phyloP scores from a whole-genome alignment of 2,888 invertebrate species.

The Drosophila mimica region DNA sequence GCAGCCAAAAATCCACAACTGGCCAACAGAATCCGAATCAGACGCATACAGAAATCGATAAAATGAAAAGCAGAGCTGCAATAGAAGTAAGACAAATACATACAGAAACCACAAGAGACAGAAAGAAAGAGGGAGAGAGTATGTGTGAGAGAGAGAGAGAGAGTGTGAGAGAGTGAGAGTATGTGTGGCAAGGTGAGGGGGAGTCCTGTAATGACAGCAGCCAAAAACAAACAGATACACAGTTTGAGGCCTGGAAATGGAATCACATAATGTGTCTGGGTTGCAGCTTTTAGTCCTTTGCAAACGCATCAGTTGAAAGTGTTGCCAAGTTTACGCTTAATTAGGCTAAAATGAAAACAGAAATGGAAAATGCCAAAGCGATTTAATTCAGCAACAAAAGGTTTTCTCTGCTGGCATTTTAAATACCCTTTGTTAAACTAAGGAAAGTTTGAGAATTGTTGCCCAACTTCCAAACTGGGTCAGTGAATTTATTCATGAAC shows the following conservation, averaged over 20 bases:
- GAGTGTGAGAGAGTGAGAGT: not conserved
- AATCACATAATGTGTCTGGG: conserved; percentile 45
- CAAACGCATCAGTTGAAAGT: conserved; percentile 52
- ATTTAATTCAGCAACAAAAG: not conserved
- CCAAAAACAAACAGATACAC: conserved; percentile 39
- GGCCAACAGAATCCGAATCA: conserved; percentile 39
- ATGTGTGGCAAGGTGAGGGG: not conserved
- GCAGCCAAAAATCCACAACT: conserved; percentile 41
- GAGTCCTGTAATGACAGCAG: conserved; percentile 40
- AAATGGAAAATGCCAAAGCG: conserved; percentile 20
- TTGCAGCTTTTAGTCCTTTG: conserved; percentile 24
- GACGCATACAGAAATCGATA: conserved; percentile 69
- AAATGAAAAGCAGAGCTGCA: conserved; percentile 57
- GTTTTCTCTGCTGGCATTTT: too few relatives aligned
- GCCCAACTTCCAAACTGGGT: too few relatives aligned
- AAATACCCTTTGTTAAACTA: not conserved
- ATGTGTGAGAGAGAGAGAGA: not conserved
- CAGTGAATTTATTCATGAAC: too few relatives aligned
- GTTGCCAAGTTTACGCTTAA: conserved; percentile 76
- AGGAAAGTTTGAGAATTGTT: too few relatives aligned
- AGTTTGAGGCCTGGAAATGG: conserved; percentile 25
- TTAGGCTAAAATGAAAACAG: conserved; percentile 70
- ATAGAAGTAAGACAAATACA: conserved; percentile 10
- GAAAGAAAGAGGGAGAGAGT: not conserved
- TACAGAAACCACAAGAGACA: conserved; percentile 3